Conservation (phyloP, 2,888 invertebrate species). For the Sepiola atlantica region DNA sequence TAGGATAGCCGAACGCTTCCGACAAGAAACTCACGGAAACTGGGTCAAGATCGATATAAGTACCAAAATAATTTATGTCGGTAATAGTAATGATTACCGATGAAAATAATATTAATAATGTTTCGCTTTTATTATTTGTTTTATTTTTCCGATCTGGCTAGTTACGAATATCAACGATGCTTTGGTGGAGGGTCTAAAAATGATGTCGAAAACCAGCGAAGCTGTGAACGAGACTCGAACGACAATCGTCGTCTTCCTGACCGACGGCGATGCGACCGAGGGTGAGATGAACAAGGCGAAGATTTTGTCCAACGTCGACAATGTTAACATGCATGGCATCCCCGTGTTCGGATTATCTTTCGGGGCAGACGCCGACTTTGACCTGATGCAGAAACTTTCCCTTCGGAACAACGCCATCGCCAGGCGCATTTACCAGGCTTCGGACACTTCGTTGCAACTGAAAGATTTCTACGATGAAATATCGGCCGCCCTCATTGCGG, state of each 20-base stretch:
- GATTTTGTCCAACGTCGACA: slow-evolving; percentile 63
- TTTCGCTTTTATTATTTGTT: too few species aligned
- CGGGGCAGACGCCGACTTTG: slow-evolving; percentile 60
- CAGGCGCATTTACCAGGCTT: slow-evolving; percentile 83
- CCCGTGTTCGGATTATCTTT: slow-evolving; percentile 63
- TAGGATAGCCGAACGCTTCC: too few species aligned
- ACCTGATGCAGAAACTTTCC: slow-evolving; percentile 69
- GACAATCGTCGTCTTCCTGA: slow-evolving; percentile 74
- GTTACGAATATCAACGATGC: slow-evolving; percentile 83
- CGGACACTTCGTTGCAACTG: slow-evolving; percentile 83
- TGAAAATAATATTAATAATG: neutral
- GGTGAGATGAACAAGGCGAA: slow-evolving; percentile 67
- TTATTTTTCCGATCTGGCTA: slow-evolving; percentile 44
- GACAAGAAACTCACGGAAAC: too few species aligned
- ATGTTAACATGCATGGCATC: slow-evolving; percentile 56
- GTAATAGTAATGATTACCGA: neutral
- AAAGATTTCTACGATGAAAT: slow-evolving; percentile 80
- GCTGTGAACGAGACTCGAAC: slow-evolving; percentile 50
- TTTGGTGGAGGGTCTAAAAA: slow-evolving; percentile 75
- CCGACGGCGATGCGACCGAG: slow-evolving; percentile 75
- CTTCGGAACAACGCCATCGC: slow-evolving; percentile 82
- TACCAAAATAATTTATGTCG: too few species aligned
- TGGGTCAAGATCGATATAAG: too few species aligned
- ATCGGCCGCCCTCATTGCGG: slow-evolving; percentile 81
- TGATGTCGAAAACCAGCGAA: slow-evolving; percentile 75